These are phyloP conservation scores for Onychomys arenicola DNA, from an alignment of 2,797 vertebrate genomes.

Conservation along the genomic window DNA sequence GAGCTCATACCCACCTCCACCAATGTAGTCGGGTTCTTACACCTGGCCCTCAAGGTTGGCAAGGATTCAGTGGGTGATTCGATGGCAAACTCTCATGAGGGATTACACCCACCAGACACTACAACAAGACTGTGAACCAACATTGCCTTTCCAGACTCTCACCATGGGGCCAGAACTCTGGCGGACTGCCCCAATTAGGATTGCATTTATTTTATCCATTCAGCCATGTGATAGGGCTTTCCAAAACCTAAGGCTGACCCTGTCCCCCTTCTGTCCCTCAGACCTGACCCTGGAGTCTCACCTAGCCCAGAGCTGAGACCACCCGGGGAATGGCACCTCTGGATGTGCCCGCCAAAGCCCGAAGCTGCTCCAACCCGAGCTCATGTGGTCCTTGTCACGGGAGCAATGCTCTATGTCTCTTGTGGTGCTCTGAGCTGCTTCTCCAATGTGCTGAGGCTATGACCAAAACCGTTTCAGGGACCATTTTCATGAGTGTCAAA, in stretches of 20 bases:
- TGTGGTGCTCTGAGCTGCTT: accelerated
- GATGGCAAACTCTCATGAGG: background rate
- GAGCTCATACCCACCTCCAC: accelerated
- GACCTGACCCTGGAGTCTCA: background rate
- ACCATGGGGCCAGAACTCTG: background rate
- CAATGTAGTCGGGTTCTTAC: accelerated
- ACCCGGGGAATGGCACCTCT: accelerated
- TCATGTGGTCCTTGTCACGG: background rate
- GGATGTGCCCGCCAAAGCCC: accelerated
- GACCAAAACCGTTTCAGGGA: background rate
- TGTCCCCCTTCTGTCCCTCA: accelerated
- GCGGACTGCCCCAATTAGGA: accelerated
- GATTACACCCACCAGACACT: background rate
- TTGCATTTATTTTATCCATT: accelerated
- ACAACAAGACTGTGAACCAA: background rate
- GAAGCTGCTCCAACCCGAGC: accelerated
- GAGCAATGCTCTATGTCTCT: too few relatives aligned
- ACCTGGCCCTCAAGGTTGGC: background rate
- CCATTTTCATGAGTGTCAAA: background rate
- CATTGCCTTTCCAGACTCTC: background rate
- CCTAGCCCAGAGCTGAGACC: background rate
- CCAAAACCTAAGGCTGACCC: background rate
- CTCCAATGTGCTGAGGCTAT: accelerated
- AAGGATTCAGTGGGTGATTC: too few relatives aligned
- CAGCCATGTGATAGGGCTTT: background rate